Evolutionary conservation across 1,140 invertebrate genomes (phyloP).

Genomic region (Formica selysi): DNA sequence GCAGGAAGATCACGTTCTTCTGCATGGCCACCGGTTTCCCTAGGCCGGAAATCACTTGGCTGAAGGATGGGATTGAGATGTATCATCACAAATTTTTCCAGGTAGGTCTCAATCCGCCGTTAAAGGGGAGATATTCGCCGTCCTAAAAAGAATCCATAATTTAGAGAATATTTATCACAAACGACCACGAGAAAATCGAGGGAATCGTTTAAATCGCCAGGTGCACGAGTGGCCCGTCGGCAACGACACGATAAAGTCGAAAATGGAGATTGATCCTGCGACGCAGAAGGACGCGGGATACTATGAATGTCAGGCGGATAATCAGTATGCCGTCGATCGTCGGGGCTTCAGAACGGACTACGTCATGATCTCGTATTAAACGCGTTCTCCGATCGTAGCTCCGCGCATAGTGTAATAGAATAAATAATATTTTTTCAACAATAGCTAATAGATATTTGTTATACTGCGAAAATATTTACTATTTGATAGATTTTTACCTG

Average conservation of each 20-base stretch:
- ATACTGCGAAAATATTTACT: conserved; percentile 1
- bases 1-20: conserved; percentile 96
- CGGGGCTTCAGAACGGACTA: conserved; percentile 91
- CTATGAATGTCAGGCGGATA: conserved; percentile 92
- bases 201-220: conserved; percentile 85
- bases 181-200: background rate
- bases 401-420: conserved; percentile 7
- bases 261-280: conserved; percentile 96
- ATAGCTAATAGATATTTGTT: conserved; percentile 46
- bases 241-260: conserved; percentile 94
- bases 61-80: conserved; percentile 96
- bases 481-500: conserved; percentile 42
- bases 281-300: conserved; percentile 93
- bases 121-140: background rate
- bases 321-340: conserved; percentile 91
- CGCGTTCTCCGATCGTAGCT: background rate
- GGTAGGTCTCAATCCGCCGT: conserved; percentile 86
- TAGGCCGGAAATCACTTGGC: conserved; percentile 95
- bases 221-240: conserved; percentile 95
- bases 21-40: conserved; percentile 95
- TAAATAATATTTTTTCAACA: conserved; percentile 8
- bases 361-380: conserved; percentile 89
- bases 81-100: conserved; percentile 95
- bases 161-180: background rate
- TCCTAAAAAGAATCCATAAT: background rate